Conservation (phyloP, 2,888 invertebrate species). For the Lucinisca nassula region DNA sequence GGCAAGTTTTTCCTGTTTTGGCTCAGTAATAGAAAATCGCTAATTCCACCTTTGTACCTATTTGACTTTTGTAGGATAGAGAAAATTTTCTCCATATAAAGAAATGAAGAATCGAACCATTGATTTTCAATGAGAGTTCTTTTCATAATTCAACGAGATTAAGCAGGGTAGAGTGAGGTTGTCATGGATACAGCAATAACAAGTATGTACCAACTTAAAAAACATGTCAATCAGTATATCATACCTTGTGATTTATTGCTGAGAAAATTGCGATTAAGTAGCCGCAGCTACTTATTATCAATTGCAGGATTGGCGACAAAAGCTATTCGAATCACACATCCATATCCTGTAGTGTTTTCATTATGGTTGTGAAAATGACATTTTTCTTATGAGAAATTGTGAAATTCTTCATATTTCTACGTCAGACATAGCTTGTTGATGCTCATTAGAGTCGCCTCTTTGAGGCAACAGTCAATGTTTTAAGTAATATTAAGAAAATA, state of each 20-base stretch:
- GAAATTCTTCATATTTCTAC: too few relatives aligned
- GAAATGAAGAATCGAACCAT: not conserved
- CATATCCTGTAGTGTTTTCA: too few relatives aligned
- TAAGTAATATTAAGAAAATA: too few relatives aligned
- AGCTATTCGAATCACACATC: not conserved
- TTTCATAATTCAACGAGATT: conserved; percentile 15
- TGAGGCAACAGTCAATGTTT: too few relatives aligned
- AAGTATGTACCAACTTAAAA: conserved; percentile 11
- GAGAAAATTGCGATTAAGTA: not conserved
- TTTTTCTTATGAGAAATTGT: too few relatives aligned
- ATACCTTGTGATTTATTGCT: not conserved
- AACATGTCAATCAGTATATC: conserved; percentile 9
- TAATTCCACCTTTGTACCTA: conserved; percentile 8
- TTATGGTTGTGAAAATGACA: too few relatives aligned
- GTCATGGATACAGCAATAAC: not conserved
- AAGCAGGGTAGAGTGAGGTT: conserved; percentile 16
- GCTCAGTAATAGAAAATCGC: too few relatives aligned
- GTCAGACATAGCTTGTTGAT: too few relatives aligned
- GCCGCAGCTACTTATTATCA: not conserved
- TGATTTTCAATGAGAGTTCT: conserved; percentile 16
- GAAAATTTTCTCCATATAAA: conserved; percentile 13
- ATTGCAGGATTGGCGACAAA: not conserved
- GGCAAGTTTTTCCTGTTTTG: too few relatives aligned
- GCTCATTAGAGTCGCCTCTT: too few relatives aligned
- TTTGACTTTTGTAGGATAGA: not conserved